Conservation (phyloP, 2,113 vertebrate genomes). For the Hippocampus guttulatus region DNA sequence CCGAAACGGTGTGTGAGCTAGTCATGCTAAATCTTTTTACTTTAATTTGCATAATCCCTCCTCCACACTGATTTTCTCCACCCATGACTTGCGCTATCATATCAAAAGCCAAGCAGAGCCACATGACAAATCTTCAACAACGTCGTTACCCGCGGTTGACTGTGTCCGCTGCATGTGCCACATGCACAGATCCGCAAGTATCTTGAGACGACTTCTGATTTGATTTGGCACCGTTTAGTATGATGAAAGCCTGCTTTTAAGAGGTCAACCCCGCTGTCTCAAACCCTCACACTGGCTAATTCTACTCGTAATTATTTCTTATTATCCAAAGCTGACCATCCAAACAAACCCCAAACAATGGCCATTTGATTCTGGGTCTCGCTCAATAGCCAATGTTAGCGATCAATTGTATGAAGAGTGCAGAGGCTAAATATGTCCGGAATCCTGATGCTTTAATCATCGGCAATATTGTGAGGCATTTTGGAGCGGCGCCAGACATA, state of each 20-base stretch:
- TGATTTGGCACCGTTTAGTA: no score
- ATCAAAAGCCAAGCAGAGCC: no score
- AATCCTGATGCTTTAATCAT: neutral
- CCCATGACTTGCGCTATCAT: no score
- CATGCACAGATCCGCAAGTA: no score
- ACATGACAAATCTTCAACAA: no score
- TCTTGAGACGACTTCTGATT: no score
- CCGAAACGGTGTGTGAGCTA: no score
- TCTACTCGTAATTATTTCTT: neutral
- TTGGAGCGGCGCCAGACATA: neutral
- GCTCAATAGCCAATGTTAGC: neutral
- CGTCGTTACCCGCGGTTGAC: no score
- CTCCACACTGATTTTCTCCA: no score
- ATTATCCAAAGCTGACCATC: neutral
- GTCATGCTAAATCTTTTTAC: no score
- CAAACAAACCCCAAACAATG: neutral
- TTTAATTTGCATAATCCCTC: no score
- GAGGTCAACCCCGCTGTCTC: neutral
- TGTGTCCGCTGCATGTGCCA: no score
- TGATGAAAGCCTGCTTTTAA: neutral
- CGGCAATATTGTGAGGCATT: slow-evolving; percentile 1
- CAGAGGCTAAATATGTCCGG: neutral
- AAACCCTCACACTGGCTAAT: neutral
- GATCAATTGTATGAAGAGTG: neutral
- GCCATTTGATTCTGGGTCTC: neutral